Evolutionary conservation across 1,140 invertebrate species (phyloP).

Genomic region (Drosophila tristis): DNA sequence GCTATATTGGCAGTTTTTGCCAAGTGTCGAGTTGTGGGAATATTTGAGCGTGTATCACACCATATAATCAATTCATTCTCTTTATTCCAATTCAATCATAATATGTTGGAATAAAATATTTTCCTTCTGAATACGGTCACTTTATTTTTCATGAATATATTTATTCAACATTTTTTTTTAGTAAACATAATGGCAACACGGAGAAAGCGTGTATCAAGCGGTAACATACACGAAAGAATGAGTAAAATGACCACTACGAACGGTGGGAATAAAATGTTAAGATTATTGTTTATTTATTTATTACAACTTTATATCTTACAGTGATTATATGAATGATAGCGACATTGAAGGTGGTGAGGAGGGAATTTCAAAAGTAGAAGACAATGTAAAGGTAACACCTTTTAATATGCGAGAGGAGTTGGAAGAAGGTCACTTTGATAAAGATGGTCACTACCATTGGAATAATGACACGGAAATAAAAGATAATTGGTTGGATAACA

Average conservation of each 20-base stretch:
- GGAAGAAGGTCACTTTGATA: slow-evolving; percentile 98
- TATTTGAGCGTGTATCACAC: too few relatives aligned
- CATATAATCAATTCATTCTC: too few relatives aligned
- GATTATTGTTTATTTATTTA: slow-evolving; percentile 1
- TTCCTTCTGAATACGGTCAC: too few relatives aligned
- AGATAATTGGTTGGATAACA: slow-evolving; percentile 98
- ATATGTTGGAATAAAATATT: too few relatives aligned
- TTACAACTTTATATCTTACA: slow-evolving; percentile 49
- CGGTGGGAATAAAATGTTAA: slow-evolving; percentile 74
- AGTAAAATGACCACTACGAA: slow-evolving; percentile 88
- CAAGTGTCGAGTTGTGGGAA: too few relatives aligned
- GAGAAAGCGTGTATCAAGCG: too few relatives aligned
- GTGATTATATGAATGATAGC: slow-evolving; percentile 92
- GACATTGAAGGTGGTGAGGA: slow-evolving; percentile 92
- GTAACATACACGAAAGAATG: too few relatives aligned
- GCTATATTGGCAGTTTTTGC: too few relatives aligned
- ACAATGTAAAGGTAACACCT: slow-evolving; percentile 92
- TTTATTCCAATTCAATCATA: too few relatives aligned
- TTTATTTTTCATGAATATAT: too few relatives aligned
- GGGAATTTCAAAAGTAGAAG: slow-evolving; percentile 86
- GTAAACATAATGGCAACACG: too few relatives aligned
- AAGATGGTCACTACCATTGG: slow-evolving; percentile 97
- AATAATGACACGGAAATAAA: slow-evolving; percentile 94
- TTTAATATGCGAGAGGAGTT: slow-evolving; percentile 99
- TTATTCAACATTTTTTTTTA: too few relatives aligned